Evolutionary conservation across 2,113 vertebrate genomes (phyloP).

Genomic region (Ailurus styani): DNA sequence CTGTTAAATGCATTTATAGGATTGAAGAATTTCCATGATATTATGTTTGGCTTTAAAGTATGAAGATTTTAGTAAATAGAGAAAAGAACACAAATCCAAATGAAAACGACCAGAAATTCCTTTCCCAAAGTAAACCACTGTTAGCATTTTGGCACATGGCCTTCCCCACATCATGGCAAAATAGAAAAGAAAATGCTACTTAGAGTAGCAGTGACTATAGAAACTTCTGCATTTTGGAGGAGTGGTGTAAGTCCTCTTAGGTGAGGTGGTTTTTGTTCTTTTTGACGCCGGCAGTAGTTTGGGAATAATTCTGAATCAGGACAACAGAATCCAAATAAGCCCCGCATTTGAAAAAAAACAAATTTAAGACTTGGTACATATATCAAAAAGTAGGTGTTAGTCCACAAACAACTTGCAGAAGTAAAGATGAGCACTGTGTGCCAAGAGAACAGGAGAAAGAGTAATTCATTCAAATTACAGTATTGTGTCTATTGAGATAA

Average conservation of each 20-base stretch:
- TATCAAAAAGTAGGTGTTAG: not conserved
- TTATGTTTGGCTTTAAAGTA: conserved; percentile 36
- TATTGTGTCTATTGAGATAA: not conserved
- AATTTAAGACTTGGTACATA: not conserved
- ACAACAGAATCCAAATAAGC: not conserved
- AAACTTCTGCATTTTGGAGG: not conserved
- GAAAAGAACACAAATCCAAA: not conserved
- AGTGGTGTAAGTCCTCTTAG: not conserved
- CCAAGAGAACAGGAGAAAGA: not conserved
- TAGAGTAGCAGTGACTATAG: not conserved
- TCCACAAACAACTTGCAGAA: not conserved
- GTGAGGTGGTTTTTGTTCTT: not conserved
- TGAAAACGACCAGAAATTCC: not conserved
- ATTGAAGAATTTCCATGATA: not conserved
- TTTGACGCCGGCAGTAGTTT: not conserved
- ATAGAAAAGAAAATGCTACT: not conserved
- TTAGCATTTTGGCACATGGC: not conserved
- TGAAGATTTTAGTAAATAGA: conserved; percentile 22
- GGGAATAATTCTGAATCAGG: not conserved
- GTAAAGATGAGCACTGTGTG: not conserved
- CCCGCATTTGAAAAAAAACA: not conserved
- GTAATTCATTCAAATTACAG: not conserved
- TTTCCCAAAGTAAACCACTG: conserved; percentile 1
- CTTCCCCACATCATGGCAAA: not conserved
- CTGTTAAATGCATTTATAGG: not conserved